These are phyloP conservation scores for Hippocampus kuda DNA, from an alignment of 2,797 vertebrate genomes.

Conservation along the genomic window DNA sequence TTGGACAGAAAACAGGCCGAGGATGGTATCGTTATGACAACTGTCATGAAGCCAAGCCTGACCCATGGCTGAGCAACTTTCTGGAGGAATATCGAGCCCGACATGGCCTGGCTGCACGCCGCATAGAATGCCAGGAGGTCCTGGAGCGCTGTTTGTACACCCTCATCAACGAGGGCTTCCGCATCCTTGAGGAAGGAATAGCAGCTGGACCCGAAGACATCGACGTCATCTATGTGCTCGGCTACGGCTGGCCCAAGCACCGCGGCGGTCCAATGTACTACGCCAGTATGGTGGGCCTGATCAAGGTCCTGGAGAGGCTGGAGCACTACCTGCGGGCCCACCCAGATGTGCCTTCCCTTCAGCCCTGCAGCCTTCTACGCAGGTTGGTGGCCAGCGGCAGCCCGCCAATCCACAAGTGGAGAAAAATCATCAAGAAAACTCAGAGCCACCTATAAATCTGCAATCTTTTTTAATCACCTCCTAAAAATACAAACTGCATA, in stretches of 20 bases:
- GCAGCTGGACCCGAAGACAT: slow-evolving; percentile 78
- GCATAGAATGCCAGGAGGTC: slow-evolving; percentile 72
- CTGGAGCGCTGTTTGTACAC: slow-evolving; percentile 78
- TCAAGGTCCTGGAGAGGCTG: slow-evolving; percentile 69
- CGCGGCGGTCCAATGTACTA: slow-evolving; percentile 88
- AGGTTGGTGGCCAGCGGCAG: slow-evolving; percentile 74
- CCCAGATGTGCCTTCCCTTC: slow-evolving; percentile 72
- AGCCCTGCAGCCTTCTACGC: slow-evolving; percentile 72
- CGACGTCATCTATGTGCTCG: slow-evolving; percentile 80
- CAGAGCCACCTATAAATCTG: slow-evolving; percentile 69
- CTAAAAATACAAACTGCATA: too few species aligned
- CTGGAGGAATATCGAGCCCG: slow-evolving; percentile 71
- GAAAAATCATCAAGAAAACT: slow-evolving; percentile 51
- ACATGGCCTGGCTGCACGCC: slow-evolving; percentile 58
- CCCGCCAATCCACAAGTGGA: slow-evolving; percentile 78
- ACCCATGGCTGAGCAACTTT: slow-evolving; percentile 74
- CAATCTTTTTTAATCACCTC: slow-evolving; percentile 6
- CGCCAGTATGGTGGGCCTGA: slow-evolving; percentile 73
- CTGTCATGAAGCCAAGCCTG: slow-evolving; percentile 63
- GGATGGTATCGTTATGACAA: slow-evolving; percentile 88
- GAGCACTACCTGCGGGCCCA: slow-evolving; percentile 71
- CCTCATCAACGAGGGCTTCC: slow-evolving; percentile 84
- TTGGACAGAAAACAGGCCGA: slow-evolving; percentile 78
- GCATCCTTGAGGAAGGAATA: slow-evolving; percentile 78
- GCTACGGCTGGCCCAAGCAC: slow-evolving; percentile 83